phyloP scores from a whole-genome alignment of 2,888 invertebrate species.

The Bombylius major region DNA sequence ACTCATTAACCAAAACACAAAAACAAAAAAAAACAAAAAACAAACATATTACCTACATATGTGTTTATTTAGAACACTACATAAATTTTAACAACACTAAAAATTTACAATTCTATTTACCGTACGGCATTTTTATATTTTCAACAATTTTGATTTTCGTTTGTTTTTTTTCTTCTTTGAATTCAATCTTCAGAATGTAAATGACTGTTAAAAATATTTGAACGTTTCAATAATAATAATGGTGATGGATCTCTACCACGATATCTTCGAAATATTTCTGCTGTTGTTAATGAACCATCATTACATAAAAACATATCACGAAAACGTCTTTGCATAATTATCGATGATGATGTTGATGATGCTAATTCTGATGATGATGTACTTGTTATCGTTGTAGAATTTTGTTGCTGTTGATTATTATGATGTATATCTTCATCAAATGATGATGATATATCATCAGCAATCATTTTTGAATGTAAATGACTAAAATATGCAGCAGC shows the following conservation, averaged over 20 bases:
- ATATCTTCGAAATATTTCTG: conserved; percentile 80
- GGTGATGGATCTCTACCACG: conserved; percentile 84
- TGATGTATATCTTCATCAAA: conserved; percentile 41
- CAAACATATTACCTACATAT: too few relatives aligned
- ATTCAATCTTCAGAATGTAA: too few relatives aligned
- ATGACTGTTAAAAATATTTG: conserved; percentile 20
- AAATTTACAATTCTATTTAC: too few relatives aligned
- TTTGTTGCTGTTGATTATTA: conserved; percentile 25
- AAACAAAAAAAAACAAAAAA: too few relatives aligned
- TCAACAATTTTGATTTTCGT: too few relatives aligned
- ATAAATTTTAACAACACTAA: too few relatives aligned
- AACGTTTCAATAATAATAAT: conserved; percentile 54
- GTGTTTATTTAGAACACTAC: too few relatives aligned
- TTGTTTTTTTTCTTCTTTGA: too few relatives aligned
- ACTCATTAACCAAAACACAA: too few relatives aligned
- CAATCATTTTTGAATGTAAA: conserved; percentile 78
- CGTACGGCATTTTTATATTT: too few relatives aligned
- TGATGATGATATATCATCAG: conserved; percentile 79
- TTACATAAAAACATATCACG: conserved; percentile 70
- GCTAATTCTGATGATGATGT: conserved; percentile 25
- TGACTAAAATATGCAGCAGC: conserved; percentile 76
- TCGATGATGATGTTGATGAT: conserved; percentile 14
- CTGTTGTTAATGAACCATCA: conserved; percentile 70
- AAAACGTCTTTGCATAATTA: conserved; percentile 54
- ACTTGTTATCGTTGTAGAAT: conserved; percentile 26